phyloP scores from a whole-genome alignment of 2,797 vertebrate genomes.

The Eospalax fontanierii region DNA sequence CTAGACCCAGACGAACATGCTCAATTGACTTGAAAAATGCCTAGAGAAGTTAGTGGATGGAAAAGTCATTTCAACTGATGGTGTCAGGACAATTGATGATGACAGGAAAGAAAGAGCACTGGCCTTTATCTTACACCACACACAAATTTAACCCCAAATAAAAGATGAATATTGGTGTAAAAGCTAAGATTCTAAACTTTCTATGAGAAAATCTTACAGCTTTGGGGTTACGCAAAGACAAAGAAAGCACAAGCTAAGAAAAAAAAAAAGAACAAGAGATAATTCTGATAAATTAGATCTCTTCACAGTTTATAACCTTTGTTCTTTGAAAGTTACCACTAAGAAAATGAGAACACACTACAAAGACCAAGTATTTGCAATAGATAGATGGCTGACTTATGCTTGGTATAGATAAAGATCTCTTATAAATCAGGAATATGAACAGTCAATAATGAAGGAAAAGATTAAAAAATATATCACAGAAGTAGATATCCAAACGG shows the following conservation, averaged over 20 bases:
- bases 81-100: background rate
- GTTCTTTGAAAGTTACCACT: constrained; percentile 22
- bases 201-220: background rate
- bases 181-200: background rate
- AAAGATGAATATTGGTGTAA: background rate
- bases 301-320: constrained; percentile 51
- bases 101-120: background rate
- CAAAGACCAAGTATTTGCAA: background rate
- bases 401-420: background rate
- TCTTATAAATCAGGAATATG: constrained; percentile 13
- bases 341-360: constrained; percentile 33
- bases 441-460: constrained; percentile 22
- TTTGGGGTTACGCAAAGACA: background rate
- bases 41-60: background rate
- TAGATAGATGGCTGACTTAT: background rate
- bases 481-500: background rate
- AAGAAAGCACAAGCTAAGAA: constrained; percentile 1
- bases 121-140: background rate
- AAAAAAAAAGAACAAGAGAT: background rate
- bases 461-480: constrained; percentile 7
- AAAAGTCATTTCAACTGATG: background rate
- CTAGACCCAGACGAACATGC: background rate
- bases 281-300: background rate
- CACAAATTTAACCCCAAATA: background rate
- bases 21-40: constrained; percentile 5